Evolutionary conservation across 2,797 vertebrate genomes (phyloP), one percentile per base, ranked within the genome.

Genomic region (Odontamblyopus lacepedii): DNA sequence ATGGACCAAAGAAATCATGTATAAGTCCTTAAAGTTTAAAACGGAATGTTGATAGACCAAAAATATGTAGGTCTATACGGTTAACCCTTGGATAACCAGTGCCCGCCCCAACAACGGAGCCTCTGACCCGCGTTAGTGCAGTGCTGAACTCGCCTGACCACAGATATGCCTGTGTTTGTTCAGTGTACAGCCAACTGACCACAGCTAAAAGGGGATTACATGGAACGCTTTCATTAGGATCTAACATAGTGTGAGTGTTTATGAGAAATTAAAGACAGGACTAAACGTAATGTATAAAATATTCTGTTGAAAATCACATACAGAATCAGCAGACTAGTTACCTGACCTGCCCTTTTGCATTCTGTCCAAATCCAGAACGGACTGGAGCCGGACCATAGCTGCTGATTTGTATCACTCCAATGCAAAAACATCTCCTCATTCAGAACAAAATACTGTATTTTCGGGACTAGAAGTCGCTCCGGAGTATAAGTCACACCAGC

Each of bases 151-250:
- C 50, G 73, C 74, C 74, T 4, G 29, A 90, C 91, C 90, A 88
- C 91, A 92, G 90, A 77, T 89, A 90, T 92, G 90, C 38, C 71
- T 56, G 32, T 91, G 89, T 92, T 93, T 90, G 88, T 88, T 86
- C 84, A 90, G 85, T 77, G 79, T 59, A 78, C 77, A 18, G 44
- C 41, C 41, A 29, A 19, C 79, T 80, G 83, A 85, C 74, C 75
- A 32, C 56, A 78, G 81, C 85, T 86, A 85, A 89, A 90, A 79
- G 84, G 85, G 79, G 76, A 87, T 76, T 75, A 65, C 73, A 72
- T 55, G 55, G 62, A 68, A 60, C 67, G 82, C 72, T 74, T 35
- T n/a, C 15, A 38, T 68, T 56, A 57, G 63, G 63, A 63, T 51
- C n/a, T 5, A 18, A 75, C 26, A 11, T 18, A 0, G 4, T 27